Percentiles rank a stretch among this genome's conserved stretches.
Conservation (phyloP, 2,888 invertebrate genomes). For the Drosophila monieri region DNA sequence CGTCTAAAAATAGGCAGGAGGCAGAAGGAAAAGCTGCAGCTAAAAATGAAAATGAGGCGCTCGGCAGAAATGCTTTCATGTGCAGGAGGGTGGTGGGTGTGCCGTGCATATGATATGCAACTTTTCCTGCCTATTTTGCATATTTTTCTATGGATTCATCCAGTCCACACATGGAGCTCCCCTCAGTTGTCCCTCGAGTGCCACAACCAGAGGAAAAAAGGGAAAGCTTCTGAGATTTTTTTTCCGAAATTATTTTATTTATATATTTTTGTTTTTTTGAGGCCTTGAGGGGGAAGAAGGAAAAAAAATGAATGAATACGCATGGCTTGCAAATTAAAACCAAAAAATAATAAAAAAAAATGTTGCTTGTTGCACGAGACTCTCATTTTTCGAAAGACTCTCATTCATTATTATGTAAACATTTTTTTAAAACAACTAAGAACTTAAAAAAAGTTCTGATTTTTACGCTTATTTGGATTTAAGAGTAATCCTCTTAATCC, state of each 20-base stretch:
- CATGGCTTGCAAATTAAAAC: conserved; percentile 29
- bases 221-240: conserved; percentile 47
- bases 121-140: conserved; percentile 69
- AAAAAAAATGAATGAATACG: conserved; percentile 20
- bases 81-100: conserved; percentile 30
- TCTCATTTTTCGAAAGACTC: conserved; percentile 17
- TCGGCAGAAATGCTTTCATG: conserved; percentile 25
- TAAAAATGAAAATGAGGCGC: conserved; percentile 57
- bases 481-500: not conserved
- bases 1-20: conserved; percentile 28
- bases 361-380: not conserved
- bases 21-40: conserved; percentile 34
- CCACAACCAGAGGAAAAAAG: conserved; percentile 41
- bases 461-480: not conserved
- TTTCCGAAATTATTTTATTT: conserved; percentile 62
- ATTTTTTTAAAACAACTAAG: conserved; percentile 9
- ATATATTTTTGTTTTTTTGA: conserved; percentile 33
- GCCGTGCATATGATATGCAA: conserved; percentile 53
- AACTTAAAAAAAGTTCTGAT: conserved; percentile 21
- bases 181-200: conserved; percentile 25
- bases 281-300: not conserved
- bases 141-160: conserved; percentile 50
- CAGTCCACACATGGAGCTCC: conserved; percentile 14
- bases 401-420: conserved; percentile 22
- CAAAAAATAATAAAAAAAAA: conserved; percentile 4